These are phyloP conservation scores for Oegoconia quadripuncta DNA, from an alignment of 2,888 invertebrate genomes.

Conservation along the genomic window DNA sequence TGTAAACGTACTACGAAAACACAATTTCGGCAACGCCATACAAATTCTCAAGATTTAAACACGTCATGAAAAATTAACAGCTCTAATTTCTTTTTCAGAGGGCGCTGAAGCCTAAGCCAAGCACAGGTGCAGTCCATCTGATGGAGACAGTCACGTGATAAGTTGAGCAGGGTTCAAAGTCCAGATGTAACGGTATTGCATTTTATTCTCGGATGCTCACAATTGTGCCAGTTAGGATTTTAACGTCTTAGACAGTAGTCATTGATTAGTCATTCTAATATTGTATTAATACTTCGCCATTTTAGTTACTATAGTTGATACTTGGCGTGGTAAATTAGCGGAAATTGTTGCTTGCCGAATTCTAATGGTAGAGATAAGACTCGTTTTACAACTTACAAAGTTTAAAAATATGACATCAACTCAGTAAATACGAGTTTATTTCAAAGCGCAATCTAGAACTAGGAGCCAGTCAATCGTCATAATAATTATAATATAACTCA, in stretches of 20 bases:
- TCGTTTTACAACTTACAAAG: too few species aligned
- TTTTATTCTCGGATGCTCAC: conserved; percentile 67
- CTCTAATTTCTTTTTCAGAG: conserved; percentile 36
- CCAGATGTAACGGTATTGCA: conserved; percentile 46
- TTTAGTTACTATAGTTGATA: conserved; percentile 27
- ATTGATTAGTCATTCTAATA: conserved; percentile 48
- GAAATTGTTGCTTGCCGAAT: too few species aligned
- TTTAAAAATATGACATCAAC: too few species aligned
- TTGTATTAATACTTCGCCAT: conserved; percentile 43
- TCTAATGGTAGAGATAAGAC: too few species aligned
- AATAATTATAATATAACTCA: too few species aligned
- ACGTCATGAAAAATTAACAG: neutral
- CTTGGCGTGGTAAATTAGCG: conserved; percentile 6
- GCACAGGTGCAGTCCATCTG: conserved; percentile 29
- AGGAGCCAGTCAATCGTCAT: too few species aligned
- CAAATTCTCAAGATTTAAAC: too few species aligned
- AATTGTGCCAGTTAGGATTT: conserved; percentile 71
- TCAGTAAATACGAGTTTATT: too few species aligned
- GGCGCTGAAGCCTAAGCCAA: conserved; percentile 57
- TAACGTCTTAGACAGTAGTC: conserved; percentile 57
- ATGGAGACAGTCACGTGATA: conserved; percentile 50
- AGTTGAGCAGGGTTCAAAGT: conserved; percentile 65
- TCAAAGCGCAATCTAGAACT: too few species aligned
- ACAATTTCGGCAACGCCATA: too few species aligned
- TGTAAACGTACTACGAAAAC: too few species aligned